Percentiles rank a stretch among this genome's conserved stretches.
Conservation (phyloP, 2,797 vertebrate species). For the Leuciscus waleckii region DNA sequence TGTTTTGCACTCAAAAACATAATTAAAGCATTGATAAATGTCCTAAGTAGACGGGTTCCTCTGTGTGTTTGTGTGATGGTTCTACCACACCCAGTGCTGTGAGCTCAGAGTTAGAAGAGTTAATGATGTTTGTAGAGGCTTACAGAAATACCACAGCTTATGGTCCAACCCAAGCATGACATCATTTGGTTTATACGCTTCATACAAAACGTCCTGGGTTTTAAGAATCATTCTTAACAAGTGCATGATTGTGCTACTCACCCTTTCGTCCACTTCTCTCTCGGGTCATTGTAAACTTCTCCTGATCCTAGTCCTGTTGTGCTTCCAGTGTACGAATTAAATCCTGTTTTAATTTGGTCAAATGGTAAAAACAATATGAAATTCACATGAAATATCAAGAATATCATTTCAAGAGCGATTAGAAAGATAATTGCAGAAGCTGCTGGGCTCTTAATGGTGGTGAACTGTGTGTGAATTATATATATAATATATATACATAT, state of each 20-base stretch:
- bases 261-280: conserved; percentile 91
- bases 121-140: conserved; percentile 15
- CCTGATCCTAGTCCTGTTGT: conserved; percentile 83
- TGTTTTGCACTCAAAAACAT: neutral
- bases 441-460: conserved; percentile 54
- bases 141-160: neutral
- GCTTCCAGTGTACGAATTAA: conserved; percentile 91
- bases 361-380: conserved; percentile 63
- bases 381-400: conserved; percentile 15
- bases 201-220: neutral
- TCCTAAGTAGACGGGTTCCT: neutral
- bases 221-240: neutral
- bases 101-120: neutral
- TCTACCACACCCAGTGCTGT: conserved; percentile 4
- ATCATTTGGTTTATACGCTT: neutral
- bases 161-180: neutral
- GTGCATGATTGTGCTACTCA: conserved; percentile 65
- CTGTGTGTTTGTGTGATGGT: neutral
- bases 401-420: conserved; percentile 23
- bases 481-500: neutral
- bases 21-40: neutral
- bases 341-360: conserved; percentile 80
- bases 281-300: conserved; percentile 86
- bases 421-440: conserved; percentile 41
- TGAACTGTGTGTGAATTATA: neutral